phyloP scores from a whole-genome alignment of 1,140 invertebrate species.

The Drosophila pectinifera region DNA sequence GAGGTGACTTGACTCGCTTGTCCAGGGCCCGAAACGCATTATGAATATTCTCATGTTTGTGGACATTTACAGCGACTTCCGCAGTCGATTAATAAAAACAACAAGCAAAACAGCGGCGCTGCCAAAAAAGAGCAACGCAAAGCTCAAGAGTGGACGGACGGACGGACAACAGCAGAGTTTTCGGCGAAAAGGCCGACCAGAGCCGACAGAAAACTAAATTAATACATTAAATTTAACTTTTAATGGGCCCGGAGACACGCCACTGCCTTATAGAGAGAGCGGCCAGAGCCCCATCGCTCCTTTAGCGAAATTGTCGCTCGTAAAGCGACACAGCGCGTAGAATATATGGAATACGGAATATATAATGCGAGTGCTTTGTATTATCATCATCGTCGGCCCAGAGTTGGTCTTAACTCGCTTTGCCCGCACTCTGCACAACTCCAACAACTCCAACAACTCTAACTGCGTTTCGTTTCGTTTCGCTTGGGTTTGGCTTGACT shows the following conservation, averaged over 20 bases:
- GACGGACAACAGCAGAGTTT: too few relatives aligned
- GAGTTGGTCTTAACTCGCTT: slow-evolving; percentile 23
- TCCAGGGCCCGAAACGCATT: slow-evolving; percentile 36
- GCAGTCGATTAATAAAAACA: slow-evolving; percentile 75
- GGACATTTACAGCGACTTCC: slow-evolving; percentile 81
- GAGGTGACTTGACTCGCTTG: not conserved
- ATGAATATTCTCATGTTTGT: slow-evolving; percentile 78
- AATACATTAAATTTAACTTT: slow-evolving; percentile 70
- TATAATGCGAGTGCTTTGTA: slow-evolving; percentile 38
- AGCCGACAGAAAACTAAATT: slow-evolving; percentile 59
- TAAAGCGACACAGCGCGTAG: slow-evolving; percentile 26
- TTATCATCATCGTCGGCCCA: slow-evolving; percentile 14
- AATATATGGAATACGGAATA: slow-evolving; percentile 36
- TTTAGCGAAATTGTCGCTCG: slow-evolving; percentile 60
- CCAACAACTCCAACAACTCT: slow-evolving; percentile 19
- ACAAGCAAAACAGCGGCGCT: slow-evolving; percentile 26
- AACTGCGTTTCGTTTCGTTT: slow-evolving; percentile 15
- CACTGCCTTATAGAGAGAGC: slow-evolving; percentile 51
- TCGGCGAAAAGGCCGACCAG: slow-evolving; percentile 4
- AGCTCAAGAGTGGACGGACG: slow-evolving; percentile 28
- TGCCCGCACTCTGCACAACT: slow-evolving; percentile 11
- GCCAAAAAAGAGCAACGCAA: slow-evolving; percentile 21
- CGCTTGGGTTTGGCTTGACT: slow-evolving; percentile 16
- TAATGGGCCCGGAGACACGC: slow-evolving; percentile 44
- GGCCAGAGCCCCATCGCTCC: slow-evolving; percentile 6